Evolutionary conservation across 2,888 invertebrate species (phyloP).

Genomic region (Arctia plantaginis): DNA sequence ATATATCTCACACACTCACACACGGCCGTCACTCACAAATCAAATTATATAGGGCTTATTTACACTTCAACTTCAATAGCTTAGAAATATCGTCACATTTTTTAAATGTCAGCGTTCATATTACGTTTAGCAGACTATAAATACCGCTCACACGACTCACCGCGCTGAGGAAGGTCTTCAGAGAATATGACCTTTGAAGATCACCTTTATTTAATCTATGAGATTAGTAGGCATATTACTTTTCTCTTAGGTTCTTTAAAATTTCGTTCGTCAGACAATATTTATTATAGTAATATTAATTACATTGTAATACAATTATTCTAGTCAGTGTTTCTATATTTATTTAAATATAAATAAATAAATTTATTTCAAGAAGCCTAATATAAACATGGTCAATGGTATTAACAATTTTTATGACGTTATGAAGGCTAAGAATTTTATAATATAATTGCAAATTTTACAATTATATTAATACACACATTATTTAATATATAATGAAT

Average conservation of each 20-base stretch:
- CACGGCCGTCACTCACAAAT: too few species aligned
- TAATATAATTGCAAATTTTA: too few species aligned
- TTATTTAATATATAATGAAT: too few species aligned
- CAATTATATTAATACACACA: too few species aligned
- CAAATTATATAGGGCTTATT: not conserved
- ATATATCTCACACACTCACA: too few species aligned
- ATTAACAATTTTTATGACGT: too few species aligned
- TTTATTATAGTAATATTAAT: not conserved
- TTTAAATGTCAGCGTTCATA: constrained; percentile 50
- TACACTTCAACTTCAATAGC: not conserved
- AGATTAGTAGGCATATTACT: not conserved
- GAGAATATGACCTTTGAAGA: constrained; percentile 47
- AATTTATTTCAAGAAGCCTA: too few species aligned
- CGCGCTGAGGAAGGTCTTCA: constrained; percentile 53
- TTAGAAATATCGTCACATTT: constrained; percentile 21
- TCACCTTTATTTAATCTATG: constrained; percentile 18
- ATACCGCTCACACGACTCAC: constrained; percentile 51
- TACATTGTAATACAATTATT: too few species aligned
- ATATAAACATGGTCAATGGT: too few species aligned
- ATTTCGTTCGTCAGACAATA: not conserved
- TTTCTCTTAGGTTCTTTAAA: not conserved
- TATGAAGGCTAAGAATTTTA: too few species aligned
- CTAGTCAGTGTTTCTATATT: too few species aligned
- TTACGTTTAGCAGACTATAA: constrained; percentile 49
- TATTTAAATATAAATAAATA: too few species aligned